These are phyloP conservation scores for Hippocampus zosterae DNA, from an alignment of 2,113 vertebrate species.

Conservation along the genomic window DNA sequence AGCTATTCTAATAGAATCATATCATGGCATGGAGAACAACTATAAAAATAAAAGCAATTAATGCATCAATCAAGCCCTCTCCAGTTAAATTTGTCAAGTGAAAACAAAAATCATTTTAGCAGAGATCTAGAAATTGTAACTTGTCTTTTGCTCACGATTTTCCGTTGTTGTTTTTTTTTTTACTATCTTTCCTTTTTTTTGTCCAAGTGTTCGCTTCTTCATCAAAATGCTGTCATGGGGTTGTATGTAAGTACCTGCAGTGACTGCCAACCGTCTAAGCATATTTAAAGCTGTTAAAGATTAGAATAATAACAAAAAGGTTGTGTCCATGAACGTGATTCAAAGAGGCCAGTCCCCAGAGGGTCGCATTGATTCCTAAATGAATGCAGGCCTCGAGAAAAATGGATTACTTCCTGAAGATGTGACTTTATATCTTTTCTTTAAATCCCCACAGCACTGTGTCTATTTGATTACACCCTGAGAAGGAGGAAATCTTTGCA, in stretches of 20 bases:
- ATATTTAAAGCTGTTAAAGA: slow-evolving; percentile 55
- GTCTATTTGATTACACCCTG: slow-evolving; percentile 74
- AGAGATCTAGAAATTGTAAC: not conserved
- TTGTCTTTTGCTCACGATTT: not conserved
- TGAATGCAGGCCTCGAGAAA: slow-evolving; percentile 71
- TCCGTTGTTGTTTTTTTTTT: not conserved
- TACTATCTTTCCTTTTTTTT: not conserved
- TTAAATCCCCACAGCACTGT: slow-evolving; percentile 69
- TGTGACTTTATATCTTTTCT: slow-evolving; percentile 70
- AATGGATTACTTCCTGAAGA: slow-evolving; percentile 69
- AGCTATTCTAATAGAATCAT: slow-evolving; percentile 44
- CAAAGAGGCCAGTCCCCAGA: slow-evolving; percentile 53
- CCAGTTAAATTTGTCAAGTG: slow-evolving; percentile 23
- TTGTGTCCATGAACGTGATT: slow-evolving; percentile 26
- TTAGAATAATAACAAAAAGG: slow-evolving; percentile 52
- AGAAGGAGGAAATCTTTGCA: slow-evolving; percentile 71
- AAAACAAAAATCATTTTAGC: slow-evolving; percentile 9
- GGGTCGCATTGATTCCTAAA: slow-evolving; percentile 74
- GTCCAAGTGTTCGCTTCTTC: no score
- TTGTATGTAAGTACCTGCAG: slow-evolving; percentile 25
- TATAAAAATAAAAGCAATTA: slow-evolving; percentile 31
- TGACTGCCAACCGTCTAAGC: slow-evolving; percentile 51
- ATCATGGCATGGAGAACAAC: slow-evolving; percentile 36
- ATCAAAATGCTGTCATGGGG: no score
- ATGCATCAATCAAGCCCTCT: slow-evolving; percentile 34